phyloP scores from a whole-genome alignment of 2,113 vertebrate species.

The Plecotus auritus region DNA sequence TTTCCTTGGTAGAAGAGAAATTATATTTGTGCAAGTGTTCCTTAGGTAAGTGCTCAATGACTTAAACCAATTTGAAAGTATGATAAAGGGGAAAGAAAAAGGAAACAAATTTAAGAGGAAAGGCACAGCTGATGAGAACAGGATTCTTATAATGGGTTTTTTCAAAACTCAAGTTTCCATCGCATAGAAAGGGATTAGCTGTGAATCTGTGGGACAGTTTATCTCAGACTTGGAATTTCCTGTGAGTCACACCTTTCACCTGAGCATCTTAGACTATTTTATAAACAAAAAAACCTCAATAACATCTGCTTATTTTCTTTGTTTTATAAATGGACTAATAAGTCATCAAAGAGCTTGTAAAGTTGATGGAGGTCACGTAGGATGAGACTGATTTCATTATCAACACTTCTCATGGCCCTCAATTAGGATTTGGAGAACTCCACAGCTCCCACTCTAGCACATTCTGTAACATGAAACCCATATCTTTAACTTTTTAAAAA shows the following conservation, averaged over 20 bases:
- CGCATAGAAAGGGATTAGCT: not conserved
- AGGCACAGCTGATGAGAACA: not conserved
- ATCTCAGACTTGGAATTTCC: conserved; percentile 32
- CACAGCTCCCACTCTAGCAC: not conserved
- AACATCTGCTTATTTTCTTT: conserved; percentile 36
- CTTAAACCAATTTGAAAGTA: not conserved
- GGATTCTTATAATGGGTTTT: not conserved
- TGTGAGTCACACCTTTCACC: conserved; percentile 37
- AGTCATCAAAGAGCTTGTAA: not conserved
- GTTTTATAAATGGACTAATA: conserved; percentile 44
- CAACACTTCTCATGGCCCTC: not conserved
- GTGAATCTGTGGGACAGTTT: not conserved
- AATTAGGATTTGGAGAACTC: not conserved
- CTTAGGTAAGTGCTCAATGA: not conserved
- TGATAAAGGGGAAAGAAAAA: not conserved
- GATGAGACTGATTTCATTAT: not conserved
- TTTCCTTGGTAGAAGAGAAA: conserved; percentile 4
- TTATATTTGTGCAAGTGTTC: not conserved
- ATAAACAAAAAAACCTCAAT: conserved; percentile 39
- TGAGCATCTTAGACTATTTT: conserved; percentile 49
- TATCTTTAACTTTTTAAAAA: not conserved
- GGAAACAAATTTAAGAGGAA: not conserved
- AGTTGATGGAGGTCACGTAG: not conserved
- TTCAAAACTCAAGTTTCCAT: conserved; percentile 33
- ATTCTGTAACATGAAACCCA: not conserved